Conservation (phyloP, 2,888 invertebrate genomes). For the Aphidoletes aphidimyza region DNA sequence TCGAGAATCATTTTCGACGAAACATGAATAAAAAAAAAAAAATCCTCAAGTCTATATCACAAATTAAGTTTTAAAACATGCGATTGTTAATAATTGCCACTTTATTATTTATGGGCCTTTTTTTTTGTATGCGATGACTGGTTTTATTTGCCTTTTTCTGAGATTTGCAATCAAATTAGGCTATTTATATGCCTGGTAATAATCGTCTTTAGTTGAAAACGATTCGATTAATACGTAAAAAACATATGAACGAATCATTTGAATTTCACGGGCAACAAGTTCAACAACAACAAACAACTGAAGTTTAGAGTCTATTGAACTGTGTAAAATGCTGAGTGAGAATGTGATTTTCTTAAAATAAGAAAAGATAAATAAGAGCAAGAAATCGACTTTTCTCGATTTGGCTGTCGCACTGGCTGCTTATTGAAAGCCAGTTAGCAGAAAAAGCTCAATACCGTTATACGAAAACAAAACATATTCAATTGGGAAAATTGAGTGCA, state of each 20-base stretch:
- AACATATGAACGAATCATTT: no score
- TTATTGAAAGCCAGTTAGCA: no score
- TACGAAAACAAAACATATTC: no score
- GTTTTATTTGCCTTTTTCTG: not conserved
- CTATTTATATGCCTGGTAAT: conserved; percentile 10
- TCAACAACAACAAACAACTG: no score
- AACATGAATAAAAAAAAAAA: no score
- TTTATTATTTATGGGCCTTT: not conserved
- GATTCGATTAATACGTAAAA: no score
- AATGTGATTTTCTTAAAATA: not conserved
- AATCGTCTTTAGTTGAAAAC: no score
- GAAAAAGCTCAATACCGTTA: not conserved
- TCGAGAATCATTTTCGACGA: no score
- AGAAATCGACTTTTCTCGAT: no score
- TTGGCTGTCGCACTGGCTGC: no score
- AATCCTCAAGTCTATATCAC: no score
- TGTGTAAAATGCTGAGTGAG: not conserved
- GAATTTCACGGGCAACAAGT: no score
- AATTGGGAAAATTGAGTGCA: not conserved
- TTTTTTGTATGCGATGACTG: not conserved
- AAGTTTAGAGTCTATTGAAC: not conserved
- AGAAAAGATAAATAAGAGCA: not conserved
- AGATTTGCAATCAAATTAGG: not conserved
- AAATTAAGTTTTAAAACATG: not conserved
- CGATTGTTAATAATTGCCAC: not conserved